Base-by-base conservation (phyloP, 2,113 vertebrate species). In the Serilophus lunatus region DNA sequence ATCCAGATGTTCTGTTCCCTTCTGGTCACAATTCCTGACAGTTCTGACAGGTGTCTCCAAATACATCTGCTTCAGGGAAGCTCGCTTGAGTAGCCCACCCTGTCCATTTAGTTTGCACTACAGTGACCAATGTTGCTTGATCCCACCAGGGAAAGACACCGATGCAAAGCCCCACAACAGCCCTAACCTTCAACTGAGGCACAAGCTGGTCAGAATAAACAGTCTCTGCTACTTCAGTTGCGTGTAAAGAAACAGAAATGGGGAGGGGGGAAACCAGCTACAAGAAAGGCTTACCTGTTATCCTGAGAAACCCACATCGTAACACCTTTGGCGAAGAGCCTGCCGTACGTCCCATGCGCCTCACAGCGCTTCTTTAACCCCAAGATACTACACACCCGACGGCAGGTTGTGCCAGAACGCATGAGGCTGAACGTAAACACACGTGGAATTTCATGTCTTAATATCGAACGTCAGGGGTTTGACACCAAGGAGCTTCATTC, bases 211-310 rank as follows among this genome's bases (percentile, higher is more conserved):
- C 47, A 49, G 23, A 63, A 71, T 3, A 36, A 78, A 44, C 1
- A 60, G 45, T 3, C n/a, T 56, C 26, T 61, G 11, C 28, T 33
- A 44, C 7, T 19, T 13, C 5, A 44, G 12, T 0, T 45, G 7
- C 4, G 8, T 10, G 7, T 24, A 56, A 54, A 74, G 18, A 36
- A 53, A 38, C 1, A 65, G 18, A 75, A 51, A 44, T 35, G 1
- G 0, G 4, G 1, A 2, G 5, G 1, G 7, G 28, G 36, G 13
- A 24, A 18, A 5, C 0, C 35, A 63, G 1, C 3, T 72, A 28
- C 5, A 51, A 36, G 7, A 25, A 44, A 56, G 5, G 29, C 19
- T 14, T 35, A 16, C 4, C 14, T 49, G 24, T 36, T 51, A 31
- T 12, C 77, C 31, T 49, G 16, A 57, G 11, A 92, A 50, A 76